Evolutionary conservation across 1,140 invertebrate species (phyloP).

Genomic region (Nasonia vitripennis): DNA sequence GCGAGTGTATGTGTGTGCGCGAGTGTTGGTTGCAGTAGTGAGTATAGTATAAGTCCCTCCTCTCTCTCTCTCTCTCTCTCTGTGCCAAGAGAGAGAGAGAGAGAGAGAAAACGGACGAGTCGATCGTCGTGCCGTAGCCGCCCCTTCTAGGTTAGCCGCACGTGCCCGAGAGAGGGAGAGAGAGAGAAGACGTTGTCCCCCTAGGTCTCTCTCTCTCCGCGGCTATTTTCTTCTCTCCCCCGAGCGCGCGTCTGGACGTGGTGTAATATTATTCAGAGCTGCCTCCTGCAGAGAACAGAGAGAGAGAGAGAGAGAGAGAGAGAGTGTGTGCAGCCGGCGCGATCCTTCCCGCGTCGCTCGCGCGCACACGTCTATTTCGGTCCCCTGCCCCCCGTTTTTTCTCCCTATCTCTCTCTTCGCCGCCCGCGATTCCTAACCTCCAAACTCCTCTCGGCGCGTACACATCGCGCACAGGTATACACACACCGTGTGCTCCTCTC

Average conservation of each 20-base stretch:
- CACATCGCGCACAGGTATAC: neutral
- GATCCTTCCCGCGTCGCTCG: slow-evolving; percentile 5
- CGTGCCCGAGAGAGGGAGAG: neutral
- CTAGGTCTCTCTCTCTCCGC: neutral
- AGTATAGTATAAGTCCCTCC: neutral
- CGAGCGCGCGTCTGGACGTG: neutral
- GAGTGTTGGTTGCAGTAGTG: neutral
- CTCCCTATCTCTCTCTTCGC: neutral
- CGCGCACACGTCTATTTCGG: slow-evolving; percentile 5
- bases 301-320: neutral
- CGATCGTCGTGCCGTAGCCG: neutral
- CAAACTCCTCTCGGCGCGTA: neutral
- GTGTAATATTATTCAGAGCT: neutral
- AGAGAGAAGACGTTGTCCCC: neutral
- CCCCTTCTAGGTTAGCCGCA: neutral
- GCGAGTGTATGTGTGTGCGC: neutral
- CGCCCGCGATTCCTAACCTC: slow-evolving; percentile 41
- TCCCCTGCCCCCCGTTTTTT: neutral
- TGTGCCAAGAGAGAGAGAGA: neutral
- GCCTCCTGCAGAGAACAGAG: slow-evolving; percentile 15
- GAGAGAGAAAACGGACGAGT: slow-evolving; percentile 23
- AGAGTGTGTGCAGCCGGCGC: neutral
- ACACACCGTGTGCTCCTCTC: neutral
- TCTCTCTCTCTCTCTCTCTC: neutral
- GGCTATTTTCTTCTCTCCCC: neutral